Evolutionary conservation across 2,113 vertebrate species (phyloP).

Genomic region (Callaeas wilsoni): DNA sequence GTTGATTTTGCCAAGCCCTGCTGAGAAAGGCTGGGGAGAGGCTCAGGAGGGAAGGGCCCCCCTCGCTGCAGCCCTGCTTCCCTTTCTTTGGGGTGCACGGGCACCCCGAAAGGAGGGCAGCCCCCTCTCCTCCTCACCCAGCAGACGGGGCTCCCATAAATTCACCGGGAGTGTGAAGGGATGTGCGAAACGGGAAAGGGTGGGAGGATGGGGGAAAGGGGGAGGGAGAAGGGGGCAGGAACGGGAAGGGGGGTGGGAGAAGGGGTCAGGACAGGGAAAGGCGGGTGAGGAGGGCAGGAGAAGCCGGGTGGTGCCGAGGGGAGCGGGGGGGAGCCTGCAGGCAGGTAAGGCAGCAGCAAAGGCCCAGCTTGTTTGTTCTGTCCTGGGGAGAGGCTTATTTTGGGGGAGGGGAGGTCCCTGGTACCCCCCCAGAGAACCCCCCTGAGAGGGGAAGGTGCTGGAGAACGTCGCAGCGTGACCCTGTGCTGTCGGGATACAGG

Average conservation of each 20-base stretch:
- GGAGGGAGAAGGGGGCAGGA: background rate
- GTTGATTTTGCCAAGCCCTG: background rate
- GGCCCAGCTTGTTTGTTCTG: background rate
- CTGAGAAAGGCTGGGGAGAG: background rate
- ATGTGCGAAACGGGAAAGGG: fast-evolving
- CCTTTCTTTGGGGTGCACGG: background rate
- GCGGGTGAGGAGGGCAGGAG: background rate
- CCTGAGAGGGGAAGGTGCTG: background rate
- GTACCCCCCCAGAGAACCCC: background rate
- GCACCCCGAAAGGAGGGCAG: background rate
- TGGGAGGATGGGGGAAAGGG: background rate
- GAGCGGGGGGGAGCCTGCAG: background rate
- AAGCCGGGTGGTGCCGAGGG: background rate
- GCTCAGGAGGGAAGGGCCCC: background rate
- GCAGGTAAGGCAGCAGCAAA: background rate
- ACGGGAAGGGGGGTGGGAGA: fast-evolving
- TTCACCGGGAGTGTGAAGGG: background rate
- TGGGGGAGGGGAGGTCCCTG: background rate
- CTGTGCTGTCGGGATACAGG: background rate
- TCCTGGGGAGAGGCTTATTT: background rate
- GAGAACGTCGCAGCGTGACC: background rate
- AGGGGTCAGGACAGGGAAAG: fast-evolving
- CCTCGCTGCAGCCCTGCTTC: fast-evolving
- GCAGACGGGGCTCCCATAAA: background rate
- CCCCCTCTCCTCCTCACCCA: background rate